Percentiles rank a stretch among this genome's conserved stretches.
These are phyloP conservation scores for Strix uralensis DNA, from an alignment of 2,113 vertebrate species.

Conservation along the genomic window DNA sequence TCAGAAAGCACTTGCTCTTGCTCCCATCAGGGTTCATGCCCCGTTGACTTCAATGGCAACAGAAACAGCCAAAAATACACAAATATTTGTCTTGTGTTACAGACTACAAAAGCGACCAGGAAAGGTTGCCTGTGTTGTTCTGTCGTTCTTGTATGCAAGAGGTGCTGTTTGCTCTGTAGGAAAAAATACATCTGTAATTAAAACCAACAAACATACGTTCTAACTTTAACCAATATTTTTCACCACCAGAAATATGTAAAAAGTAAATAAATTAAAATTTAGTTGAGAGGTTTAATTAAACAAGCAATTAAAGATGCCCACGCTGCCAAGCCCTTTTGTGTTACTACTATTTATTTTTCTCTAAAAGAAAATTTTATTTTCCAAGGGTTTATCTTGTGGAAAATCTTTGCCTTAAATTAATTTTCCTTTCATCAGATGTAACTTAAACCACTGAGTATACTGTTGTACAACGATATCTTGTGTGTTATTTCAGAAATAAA, in stretches of 20 bases:
- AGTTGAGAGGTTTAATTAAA: background rate
- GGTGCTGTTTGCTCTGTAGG: background rate
- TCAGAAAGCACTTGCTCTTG: background rate
- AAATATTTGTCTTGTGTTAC: background rate
- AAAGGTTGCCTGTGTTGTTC: background rate
- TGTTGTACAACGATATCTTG: slow-evolving; percentile 45
- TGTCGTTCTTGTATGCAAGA: background rate
- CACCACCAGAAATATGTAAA: background rate
- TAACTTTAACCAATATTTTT: background rate
- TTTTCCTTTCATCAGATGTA: slow-evolving; percentile 56
- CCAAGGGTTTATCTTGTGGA: slow-evolving; percentile 57
- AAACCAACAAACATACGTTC: background rate
- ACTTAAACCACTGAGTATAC: slow-evolving; percentile 13
- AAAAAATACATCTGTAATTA: background rate
- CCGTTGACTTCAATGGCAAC: background rate
- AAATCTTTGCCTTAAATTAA: slow-evolving; percentile 52
- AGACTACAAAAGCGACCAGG: background rate
- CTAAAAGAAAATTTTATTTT: slow-evolving; percentile 52
- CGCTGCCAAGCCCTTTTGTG: background rate
- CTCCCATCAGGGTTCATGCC: rapidly evolving
- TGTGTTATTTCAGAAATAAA: slow-evolving; percentile 69
- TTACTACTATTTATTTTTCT: slow-evolving; percentile 47
- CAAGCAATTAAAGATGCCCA: background rate
- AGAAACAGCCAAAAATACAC: background rate
- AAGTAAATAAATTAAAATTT: background rate